These are phyloP conservation scores for Dolichotis patagonum DNA, from an alignment of 2,113 vertebrate species.

Conservation along the genomic window DNA sequence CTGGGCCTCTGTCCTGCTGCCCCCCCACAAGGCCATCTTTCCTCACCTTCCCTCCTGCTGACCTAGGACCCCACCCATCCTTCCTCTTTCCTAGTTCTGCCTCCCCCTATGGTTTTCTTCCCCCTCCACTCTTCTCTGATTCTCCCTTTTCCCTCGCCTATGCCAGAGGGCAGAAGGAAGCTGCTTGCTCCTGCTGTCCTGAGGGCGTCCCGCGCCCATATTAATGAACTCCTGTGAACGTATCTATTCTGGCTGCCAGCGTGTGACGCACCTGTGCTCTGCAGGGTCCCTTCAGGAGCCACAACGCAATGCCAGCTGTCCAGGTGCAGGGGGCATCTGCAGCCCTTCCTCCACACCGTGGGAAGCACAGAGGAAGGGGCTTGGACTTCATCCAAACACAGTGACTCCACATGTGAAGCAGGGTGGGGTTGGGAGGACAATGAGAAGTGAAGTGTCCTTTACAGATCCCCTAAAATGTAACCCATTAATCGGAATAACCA, in stretches of 20 bases:
- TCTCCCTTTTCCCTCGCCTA: neutral
- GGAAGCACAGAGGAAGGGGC: neutral
- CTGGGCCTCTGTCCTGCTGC: neutral
- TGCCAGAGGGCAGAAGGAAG: neutral
- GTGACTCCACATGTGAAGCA: neutral
- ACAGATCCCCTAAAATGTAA: neutral
- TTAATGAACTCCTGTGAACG: neutral
- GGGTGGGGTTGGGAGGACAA: neutral
- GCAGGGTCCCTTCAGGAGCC: neutral
- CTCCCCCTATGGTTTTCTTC: neutral
- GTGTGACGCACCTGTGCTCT: neutral
- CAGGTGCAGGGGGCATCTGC: neutral
- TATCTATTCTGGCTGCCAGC: neutral
- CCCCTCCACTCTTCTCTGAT: neutral
- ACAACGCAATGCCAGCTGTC: rapidly evolving
- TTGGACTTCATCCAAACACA: neutral
- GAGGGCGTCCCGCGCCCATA: neutral
- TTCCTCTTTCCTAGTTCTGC: neutral
- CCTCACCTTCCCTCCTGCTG: neutral
- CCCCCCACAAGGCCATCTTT: neutral
- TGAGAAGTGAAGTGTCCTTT: neutral
- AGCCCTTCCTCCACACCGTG: neutral
- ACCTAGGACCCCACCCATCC: neutral
- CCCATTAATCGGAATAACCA: neutral
- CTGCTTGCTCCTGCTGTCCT: neutral